Evolutionary conservation across 2,888 invertebrate species (phyloP).

Genomic region (Anticlea derivata): DNA sequence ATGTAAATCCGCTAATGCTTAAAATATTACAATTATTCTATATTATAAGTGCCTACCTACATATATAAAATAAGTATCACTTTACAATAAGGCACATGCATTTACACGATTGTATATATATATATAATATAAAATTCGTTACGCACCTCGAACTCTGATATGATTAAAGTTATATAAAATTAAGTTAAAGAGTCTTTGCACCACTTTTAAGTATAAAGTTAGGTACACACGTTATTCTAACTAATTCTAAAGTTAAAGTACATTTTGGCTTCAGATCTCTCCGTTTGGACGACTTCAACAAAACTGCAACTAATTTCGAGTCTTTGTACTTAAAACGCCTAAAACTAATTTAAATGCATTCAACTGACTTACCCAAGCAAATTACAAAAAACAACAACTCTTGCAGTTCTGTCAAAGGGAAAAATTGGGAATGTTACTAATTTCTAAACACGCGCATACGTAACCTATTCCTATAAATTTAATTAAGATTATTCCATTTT

Average conservation of each 20-base stretch:
- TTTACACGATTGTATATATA: constrained; percentile 27
- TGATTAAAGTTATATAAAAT: constrained; percentile 42
- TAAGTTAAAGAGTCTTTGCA: constrained; percentile 57
- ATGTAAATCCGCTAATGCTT: too few species aligned
- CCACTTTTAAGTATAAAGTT: constrained; percentile 49
- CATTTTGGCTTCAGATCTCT: constrained; percentile 66
- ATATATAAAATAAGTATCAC: constrained; percentile 56
- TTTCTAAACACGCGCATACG: constrained; percentile 42
- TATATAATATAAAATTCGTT: constrained; percentile 36
- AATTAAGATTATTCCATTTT: constrained; percentile 23
- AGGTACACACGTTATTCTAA: constrained; percentile 41
- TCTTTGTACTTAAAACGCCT: constrained; percentile 76
- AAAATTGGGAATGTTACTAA: constrained; percentile 64
- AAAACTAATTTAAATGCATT: constrained; percentile 79
- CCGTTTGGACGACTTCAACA: constrained; percentile 47
- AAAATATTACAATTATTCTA: too few species aligned
- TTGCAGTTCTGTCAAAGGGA: constrained; percentile 59
- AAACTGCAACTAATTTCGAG: constrained; percentile 61
- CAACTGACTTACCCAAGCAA: constrained; percentile 60
- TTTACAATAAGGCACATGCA: constrained; percentile 70
- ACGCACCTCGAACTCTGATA: constrained; percentile 52
- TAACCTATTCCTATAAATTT: constrained; percentile 17
- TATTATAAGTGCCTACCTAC: constrained; percentile 23
- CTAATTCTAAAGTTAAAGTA: constrained; percentile 49
- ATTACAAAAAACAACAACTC: constrained; percentile 45